Evolutionary conservation across 2,888 invertebrate genomes (phyloP), one percentile per base, ranked within the genome.

Genomic region (Agriopis leucophaearia): DNA sequence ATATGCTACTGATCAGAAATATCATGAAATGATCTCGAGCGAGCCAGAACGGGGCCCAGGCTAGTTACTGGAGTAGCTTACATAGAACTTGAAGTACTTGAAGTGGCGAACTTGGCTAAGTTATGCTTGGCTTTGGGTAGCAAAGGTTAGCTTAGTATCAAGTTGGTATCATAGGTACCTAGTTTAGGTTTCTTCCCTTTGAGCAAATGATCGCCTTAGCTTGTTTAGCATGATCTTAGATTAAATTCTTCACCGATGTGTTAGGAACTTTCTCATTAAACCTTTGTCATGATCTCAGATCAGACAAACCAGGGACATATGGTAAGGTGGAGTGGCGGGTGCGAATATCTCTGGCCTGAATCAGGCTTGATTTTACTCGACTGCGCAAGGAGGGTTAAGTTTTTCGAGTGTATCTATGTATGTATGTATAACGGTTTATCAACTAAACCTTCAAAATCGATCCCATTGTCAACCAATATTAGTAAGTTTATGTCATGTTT

Each of bases 101-200:
- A 42, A 66, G 51, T 57, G 66, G 40, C 16, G 51, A 66, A 62
- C 51, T 66, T 59, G 38, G 40, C 48, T 60, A 55, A 64, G 60
- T 59, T 64, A 66, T 61, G 61, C 61, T 54, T 38, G 50, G 42
- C 54, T 59, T 40, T 54, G 27, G 56, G 55, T 27, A 35, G 42
- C 47, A 18, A 38, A 40, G 50, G 36, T 27, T 56, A 45, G 38
- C 12, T 44, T 45, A 45, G 47, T 16, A 45, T 54, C 15, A 52
- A 52, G 36, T 52, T 50, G 15, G 13, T 8, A 52, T 38, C 36
- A 35, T 35, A 42, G 40, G 38, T 47, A 45, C 13, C 9, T 51
- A 52, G 58, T 36, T 56, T 50, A 7, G 18, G 35, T 50, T 40
- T 18, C 55, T 18, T 12, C 42, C 18, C 12, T 15, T 54, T n/a